Conservation (phyloP, 2,888 invertebrate genomes). For the Escarpia spicata region DNA sequence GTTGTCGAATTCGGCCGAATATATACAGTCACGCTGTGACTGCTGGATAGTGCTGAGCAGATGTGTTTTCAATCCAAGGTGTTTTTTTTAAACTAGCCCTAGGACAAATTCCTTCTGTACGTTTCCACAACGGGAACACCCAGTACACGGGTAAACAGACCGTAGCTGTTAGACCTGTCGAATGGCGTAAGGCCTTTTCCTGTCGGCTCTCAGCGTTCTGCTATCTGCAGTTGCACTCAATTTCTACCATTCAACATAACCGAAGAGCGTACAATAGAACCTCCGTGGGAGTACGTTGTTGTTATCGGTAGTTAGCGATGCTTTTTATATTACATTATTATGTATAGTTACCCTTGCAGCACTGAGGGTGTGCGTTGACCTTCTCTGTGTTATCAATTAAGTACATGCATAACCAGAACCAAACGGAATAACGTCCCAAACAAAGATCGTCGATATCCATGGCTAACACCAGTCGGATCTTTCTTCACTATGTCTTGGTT, state of each 20-base stretch:
- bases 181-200: background rate
- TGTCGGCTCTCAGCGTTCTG: background rate
- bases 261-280: background rate
- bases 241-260: background rate
- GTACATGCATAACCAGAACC: background rate
- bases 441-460: background rate
- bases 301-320: background rate
- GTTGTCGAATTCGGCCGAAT: background rate
- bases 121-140: background rate
- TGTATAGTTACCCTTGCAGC: background rate
- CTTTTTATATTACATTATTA: background rate
- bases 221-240: background rate
- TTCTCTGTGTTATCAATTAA: background rate
- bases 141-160: background rate
- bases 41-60: background rate
- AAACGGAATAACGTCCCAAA: background rate
- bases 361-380: background rate
- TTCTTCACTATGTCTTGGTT: background rate
- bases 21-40: background rate
- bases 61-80: background rate
- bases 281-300: background rate
- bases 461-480: background rate
- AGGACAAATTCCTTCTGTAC: background rate
- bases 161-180: background rate
- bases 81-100: background rate